These are phyloP conservation scores for Sebastes miniatus DNA, from an alignment of 2,797 vertebrate species.

Conservation along the genomic window DNA sequence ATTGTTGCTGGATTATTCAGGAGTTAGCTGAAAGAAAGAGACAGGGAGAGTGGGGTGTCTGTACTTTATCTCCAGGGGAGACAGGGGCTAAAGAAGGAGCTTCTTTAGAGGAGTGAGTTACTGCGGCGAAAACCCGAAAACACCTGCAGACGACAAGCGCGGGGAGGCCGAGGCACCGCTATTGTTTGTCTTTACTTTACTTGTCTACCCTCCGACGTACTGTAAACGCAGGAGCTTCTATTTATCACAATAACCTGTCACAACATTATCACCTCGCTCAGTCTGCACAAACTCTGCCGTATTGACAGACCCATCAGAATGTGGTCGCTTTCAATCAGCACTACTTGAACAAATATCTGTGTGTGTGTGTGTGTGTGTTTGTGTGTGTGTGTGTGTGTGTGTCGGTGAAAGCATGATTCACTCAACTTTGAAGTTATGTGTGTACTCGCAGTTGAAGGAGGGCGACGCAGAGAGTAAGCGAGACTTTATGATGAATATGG, in stretches of 20 bases:
- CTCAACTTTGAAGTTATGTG: conserved; percentile 69
- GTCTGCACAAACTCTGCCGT: neutral
- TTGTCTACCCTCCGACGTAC: conserved; percentile 10
- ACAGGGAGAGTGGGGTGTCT: conserved; percentile 66
- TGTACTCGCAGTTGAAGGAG: conserved; percentile 53
- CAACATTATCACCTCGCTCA: conserved; percentile 12
- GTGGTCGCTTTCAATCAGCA: conserved; percentile 17
- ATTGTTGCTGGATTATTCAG: conserved; percentile 93
- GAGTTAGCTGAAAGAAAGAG: conserved; percentile 79
- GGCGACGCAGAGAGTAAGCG: conserved; percentile 73
- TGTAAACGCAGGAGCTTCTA: conserved; percentile 21
- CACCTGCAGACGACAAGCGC: conserved; percentile 73
- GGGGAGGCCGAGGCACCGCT: conserved; percentile 15
- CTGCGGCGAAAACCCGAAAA: conserved; percentile 57
- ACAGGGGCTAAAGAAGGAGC: conserved; percentile 59
- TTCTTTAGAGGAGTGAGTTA: conserved; percentile 72
- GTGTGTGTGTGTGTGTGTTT: neutral
- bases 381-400: neutral
- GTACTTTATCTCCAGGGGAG: conserved; percentile 76
- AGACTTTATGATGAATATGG: conserved; percentile 91
- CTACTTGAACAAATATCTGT: conserved; percentile 12
- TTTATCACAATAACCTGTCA: conserved; percentile 37
- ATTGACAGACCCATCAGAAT: conserved; percentile 20
- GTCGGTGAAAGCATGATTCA: conserved; percentile 37
- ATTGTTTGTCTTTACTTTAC: conserved; percentile 48